phyloP scores from a whole-genome alignment of 2,797 vertebrate genomes.

The Carcharodon carcharias region DNA sequence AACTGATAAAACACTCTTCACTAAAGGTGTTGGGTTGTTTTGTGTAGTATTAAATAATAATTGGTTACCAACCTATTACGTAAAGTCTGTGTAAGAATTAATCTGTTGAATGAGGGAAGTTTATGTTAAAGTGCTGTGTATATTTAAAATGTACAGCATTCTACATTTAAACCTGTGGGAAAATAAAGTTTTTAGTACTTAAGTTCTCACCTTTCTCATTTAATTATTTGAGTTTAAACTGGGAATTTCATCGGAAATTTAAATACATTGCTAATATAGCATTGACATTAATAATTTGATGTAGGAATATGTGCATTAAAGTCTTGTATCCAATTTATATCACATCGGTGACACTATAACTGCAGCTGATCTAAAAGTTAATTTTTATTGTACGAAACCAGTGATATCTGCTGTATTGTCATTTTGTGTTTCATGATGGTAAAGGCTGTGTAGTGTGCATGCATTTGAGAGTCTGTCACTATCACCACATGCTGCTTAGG shows the following conservation, averaged over 20 bases:
- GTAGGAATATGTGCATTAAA: not conserved
- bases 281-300: not conserved
- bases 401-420: not conserved
- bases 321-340: not conserved
- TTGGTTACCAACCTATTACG: constrained; percentile 17
- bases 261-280: not conserved
- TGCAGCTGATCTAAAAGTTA: not conserved
- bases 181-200: constrained; percentile 35
- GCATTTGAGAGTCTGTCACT: not conserved
- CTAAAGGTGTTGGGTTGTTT: not conserved
- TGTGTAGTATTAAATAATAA: constrained; percentile 23
- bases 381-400: not conserved
- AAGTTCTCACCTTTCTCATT: not conserved
- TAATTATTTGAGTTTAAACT: not conserved
- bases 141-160: constrained; percentile 37
- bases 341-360: not conserved
- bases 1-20: constrained; percentile 8
- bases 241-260: not conserved
- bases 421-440: not conserved
- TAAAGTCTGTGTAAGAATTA: not conserved
- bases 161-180: constrained; percentile 21
- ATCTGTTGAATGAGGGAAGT: constrained; percentile 27
- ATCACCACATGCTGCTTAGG: not conserved
- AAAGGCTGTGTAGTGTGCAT: not conserved
- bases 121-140: constrained; percentile 28